Conservation (phyloP, 2,888 invertebrate genomes). For the Nomada flava region DNA sequence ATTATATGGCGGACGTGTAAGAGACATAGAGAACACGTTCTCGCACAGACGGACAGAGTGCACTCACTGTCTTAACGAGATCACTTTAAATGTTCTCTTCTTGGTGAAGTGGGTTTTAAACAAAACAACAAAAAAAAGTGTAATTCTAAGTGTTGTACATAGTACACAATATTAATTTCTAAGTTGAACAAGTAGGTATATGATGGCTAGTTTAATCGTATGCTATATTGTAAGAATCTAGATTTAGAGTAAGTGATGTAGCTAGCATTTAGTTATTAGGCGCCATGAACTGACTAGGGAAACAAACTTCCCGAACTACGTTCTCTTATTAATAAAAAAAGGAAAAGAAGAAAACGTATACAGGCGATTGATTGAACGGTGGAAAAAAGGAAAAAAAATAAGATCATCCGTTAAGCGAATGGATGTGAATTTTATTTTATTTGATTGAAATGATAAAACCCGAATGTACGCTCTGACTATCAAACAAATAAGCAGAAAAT, state of each 20-base stretch:
- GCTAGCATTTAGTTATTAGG: constrained; percentile 82
- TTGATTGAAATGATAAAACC: constrained; percentile 76
- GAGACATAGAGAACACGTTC: constrained; percentile 36
- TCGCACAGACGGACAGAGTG: constrained; percentile 26
- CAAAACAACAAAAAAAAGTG: constrained; percentile 66
- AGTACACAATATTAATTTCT: constrained; percentile 83
- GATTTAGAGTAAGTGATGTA: constrained; percentile 78
- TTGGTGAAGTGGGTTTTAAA: constrained; percentile 75
- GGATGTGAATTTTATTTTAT: constrained; percentile 80
- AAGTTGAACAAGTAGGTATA: constrained; percentile 82
- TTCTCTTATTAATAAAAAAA: constrained; percentile 81
- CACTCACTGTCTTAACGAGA: constrained; percentile 43
- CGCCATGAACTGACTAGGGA: constrained; percentile 81
- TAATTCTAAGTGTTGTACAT: constrained; percentile 83
- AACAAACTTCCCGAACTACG: constrained; percentile 77
- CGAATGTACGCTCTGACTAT: constrained; percentile 72
- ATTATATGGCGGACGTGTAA: constrained; percentile 14
- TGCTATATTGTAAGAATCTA: constrained; percentile 66
- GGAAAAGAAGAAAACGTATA: constrained; percentile 55
- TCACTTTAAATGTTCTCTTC: constrained; percentile 61
- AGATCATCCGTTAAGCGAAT: constrained; percentile 75
- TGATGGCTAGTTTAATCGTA: constrained; percentile 81
- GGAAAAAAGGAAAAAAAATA: constrained; percentile 61
- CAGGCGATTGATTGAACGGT: constrained; percentile 74
- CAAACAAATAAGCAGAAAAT: constrained; percentile 45